Conservation (phyloP, 2,797 vertebrate genomes). For the Neomorphus geoffroyi region DNA sequence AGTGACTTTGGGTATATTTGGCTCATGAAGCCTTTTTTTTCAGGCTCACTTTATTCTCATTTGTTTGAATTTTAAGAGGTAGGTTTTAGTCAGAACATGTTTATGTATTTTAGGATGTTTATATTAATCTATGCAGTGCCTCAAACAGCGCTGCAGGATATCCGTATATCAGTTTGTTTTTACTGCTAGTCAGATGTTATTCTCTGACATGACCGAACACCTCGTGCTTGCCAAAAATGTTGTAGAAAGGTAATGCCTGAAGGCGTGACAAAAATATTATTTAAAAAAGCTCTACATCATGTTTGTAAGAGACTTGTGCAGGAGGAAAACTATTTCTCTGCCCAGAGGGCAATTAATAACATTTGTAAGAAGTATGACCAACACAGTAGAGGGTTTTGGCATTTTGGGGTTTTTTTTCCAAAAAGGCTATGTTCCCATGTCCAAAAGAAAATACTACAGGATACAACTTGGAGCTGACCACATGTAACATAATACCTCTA, state of each 20-base stretch:
- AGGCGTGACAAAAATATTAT: background rate
- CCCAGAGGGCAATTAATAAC: background rate
- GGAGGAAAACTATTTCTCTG: background rate
- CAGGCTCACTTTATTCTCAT: background rate
- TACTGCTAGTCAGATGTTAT: background rate
- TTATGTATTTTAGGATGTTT: conserved; percentile 23
- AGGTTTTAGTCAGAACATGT: background rate
- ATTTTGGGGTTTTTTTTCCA: background rate
- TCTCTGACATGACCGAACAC: background rate
- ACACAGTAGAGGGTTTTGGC: background rate
- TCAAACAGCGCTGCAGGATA: background rate
- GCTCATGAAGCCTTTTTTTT: background rate
- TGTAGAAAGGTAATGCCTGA: background rate
- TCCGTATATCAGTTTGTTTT: background rate
- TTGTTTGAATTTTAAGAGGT: background rate
- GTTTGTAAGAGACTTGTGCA: background rate
- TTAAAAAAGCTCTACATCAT: background rate
- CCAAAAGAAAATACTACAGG: background rate
- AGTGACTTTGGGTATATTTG: background rate
- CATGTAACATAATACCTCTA: background rate
- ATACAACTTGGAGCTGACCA: accelerated
- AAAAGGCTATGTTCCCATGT: background rate
- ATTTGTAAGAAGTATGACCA: background rate
- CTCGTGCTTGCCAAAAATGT: background rate
- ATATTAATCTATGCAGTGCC: background rate